Conservation (phyloP, 1,140 invertebrate species). For the Tribolium castaneum region DNA sequence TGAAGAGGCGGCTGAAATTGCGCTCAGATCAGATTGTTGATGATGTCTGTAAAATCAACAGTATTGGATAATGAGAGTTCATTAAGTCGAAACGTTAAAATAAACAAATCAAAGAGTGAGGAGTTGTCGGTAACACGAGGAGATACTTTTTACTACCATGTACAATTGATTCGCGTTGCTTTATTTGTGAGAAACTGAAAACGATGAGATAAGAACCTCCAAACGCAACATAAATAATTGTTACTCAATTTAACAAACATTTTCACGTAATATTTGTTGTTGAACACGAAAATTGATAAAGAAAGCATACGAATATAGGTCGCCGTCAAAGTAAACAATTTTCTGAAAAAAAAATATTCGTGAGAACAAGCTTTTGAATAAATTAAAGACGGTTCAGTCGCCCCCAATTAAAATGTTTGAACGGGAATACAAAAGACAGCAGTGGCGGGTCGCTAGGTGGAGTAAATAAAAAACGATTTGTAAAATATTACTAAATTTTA, state of each 20-base stretch:
- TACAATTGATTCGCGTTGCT: background rate
- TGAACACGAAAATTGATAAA: conserved; percentile 16
- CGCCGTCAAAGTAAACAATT: background rate
- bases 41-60: background rate
- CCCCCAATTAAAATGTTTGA: background rate
- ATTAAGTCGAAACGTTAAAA: background rate
- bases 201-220: background rate
- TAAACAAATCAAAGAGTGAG: background rate
- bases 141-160: background rate
- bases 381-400: background rate
- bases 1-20: background rate
- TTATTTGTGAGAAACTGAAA: background rate
- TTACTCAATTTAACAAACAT: conserved; percentile 29
- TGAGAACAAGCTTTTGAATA: background rate
- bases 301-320: conserved; percentile 8
- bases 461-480: no score
- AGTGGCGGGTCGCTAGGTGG: no score
- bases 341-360: background rate
- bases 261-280: conserved; percentile 17
- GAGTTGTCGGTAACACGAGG: background rate
- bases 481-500: no score
- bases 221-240: background rate
- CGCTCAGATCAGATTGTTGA: background rate
- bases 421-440: background rate
- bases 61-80: background rate